Percentiles rank a stretch among this genome's conserved stretches.
Evolutionary conservation across 2,113 vertebrate species (phyloP).

Genomic region (Phylloscopus whistleri): DNA sequence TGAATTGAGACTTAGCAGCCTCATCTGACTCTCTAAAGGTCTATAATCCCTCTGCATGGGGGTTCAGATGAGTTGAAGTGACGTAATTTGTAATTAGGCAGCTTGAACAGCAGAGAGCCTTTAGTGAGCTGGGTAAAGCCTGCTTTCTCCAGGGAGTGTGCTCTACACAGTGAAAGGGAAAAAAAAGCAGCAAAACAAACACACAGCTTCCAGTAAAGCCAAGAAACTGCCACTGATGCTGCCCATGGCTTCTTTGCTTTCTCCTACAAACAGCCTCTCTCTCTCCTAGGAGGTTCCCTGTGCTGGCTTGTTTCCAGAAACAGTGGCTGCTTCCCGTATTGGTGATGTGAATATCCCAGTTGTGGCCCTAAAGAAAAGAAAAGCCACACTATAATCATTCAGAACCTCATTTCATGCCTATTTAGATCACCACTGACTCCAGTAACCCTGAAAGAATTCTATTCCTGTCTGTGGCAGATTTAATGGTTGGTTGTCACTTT

Average conservation of each 20-base stretch:
- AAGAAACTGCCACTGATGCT: not conserved
- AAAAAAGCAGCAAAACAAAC: not conserved
- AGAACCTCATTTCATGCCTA: constrained; percentile 4
- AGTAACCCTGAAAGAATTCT: not conserved
- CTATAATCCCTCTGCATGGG: not conserved
- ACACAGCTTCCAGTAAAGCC: not conserved
- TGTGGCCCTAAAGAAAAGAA: not conserved
- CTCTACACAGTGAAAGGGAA: not conserved
- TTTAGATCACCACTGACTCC: not conserved
- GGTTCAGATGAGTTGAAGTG: not conserved
- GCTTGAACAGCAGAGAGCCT: not conserved
- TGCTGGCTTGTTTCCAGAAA: not conserved
- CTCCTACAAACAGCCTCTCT: not conserved
- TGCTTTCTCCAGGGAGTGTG: not conserved
- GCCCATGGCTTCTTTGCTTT: not conserved
- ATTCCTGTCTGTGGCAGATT: not conserved
- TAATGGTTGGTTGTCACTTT: not conserved
- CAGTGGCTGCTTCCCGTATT: not conserved
- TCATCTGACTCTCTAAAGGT: constrained; percentile 19
- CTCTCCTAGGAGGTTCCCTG: not conserved
- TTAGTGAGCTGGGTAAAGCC: not conserved
- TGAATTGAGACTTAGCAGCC: constrained; percentile 20
- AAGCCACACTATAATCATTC: not conserved
- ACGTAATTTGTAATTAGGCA: constrained; percentile 24
- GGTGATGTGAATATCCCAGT: not conserved